Evolutionary conservation across 2,888 invertebrate species (phyloP).

Genomic region (Lithophane socia): DNA sequence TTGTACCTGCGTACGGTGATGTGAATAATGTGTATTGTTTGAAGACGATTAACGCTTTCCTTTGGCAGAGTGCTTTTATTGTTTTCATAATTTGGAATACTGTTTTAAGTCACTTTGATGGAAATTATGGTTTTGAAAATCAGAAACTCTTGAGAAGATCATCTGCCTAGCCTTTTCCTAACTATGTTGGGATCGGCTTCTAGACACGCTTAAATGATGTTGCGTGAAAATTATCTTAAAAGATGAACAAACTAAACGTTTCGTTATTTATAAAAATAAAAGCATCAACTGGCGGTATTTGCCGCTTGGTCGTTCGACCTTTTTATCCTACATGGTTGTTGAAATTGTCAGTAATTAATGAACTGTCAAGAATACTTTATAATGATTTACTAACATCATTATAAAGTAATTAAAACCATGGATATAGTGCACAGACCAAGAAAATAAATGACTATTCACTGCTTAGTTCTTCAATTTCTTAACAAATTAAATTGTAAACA

Average conservation of each 20-base stretch:
- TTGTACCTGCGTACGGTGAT: too few relatives aligned
- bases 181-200: too few relatives aligned
- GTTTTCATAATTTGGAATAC: background rate
- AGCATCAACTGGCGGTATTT: background rate
- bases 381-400: background rate
- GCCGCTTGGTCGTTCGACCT: background rate
- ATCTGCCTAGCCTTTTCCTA: background rate
- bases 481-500: background rate
- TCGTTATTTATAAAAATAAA: background rate
- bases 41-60: too few relatives aligned
- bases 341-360: conserved; percentile 6
- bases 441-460: background rate
- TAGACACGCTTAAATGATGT: background rate
- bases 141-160: background rate
- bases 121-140: background rate
- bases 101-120: too few relatives aligned
- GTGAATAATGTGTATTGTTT: background rate
- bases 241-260: background rate
- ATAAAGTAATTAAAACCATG: background rate
- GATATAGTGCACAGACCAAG: background rate
- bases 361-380: conserved; percentile 9
- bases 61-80: background rate
- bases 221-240: background rate
- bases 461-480: background rate
- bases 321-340: background rate